These are phyloP conservation scores for Lepus europaeus DNA, from an alignment of 2,113 vertebrate genomes.

Conservation along the genomic window DNA sequence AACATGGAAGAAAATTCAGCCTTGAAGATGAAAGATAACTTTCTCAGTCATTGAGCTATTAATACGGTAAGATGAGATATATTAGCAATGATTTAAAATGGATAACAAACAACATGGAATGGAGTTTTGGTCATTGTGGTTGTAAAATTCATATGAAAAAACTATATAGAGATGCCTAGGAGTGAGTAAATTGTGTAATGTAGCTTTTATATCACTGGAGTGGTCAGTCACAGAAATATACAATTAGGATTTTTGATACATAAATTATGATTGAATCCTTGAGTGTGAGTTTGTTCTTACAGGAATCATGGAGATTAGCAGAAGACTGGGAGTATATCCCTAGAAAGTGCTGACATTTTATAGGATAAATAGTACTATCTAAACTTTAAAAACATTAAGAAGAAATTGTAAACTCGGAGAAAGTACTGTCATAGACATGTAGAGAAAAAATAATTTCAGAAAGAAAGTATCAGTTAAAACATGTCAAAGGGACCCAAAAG, in stretches of 20 bases:
- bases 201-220: not conserved
- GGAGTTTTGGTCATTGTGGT: not conserved
- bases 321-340: not conserved
- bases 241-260: not conserved
- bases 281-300: not conserved
- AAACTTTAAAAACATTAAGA: constrained; percentile 2
- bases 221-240: not conserved
- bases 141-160: not conserved
- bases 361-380: not conserved
- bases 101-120: not conserved
- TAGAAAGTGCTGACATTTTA: not conserved
- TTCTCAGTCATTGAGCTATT: not conserved
- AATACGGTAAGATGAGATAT: not conserved
- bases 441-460: not conserved
- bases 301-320: not conserved
- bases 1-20: not conserved
- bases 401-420: not conserved
- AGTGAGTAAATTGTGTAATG: not conserved
- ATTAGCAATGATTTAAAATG: not conserved
- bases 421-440: not conserved
- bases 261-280: not conserved
- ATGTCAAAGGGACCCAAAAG: not conserved
- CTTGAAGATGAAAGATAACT: not conserved
- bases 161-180: not conserved
- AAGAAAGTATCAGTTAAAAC: not conserved